These are phyloP conservation scores for Phaethornis superciliosus DNA, from an alignment of 2,113 vertebrate genomes.

Conservation along the genomic window DNA sequence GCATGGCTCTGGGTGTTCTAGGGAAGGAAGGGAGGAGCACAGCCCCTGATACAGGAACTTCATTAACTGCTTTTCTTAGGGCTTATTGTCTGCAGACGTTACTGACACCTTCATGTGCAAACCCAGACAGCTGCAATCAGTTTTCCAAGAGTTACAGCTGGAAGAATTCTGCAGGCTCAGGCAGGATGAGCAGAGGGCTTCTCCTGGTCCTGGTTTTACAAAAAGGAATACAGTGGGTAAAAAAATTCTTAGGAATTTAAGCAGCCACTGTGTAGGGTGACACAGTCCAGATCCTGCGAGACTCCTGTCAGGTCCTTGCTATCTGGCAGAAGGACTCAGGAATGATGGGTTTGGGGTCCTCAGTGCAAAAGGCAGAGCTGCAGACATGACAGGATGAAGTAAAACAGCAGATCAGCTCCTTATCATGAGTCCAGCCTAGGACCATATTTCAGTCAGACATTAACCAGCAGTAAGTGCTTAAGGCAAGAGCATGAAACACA, in stretches of 20 bases:
- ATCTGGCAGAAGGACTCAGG: not conserved
- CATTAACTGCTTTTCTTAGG: not conserved
- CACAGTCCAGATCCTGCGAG: not conserved
- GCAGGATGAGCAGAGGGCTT: not conserved
- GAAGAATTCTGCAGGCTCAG: not conserved
- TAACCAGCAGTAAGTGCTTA: not conserved
- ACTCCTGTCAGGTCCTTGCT: not conserved
- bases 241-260: not conserved
- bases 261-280: not conserved
- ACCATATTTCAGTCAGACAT: not conserved
- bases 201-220: not conserved
- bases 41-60: not conserved
- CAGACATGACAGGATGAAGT: not conserved
- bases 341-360: accelerated
- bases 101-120: not conserved
- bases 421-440: not conserved
- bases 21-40: not conserved
- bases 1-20: not conserved
- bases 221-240: accelerated
- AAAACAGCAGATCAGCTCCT: not conserved
- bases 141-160: not conserved
- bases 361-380: not conserved
- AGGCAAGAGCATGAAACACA: not conserved
- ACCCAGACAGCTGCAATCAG: not conserved
- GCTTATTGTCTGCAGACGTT: not conserved